phyloP scores from a whole-genome alignment of 1,140 invertebrate genomes.

The Cepaea nemoralis region DNA sequence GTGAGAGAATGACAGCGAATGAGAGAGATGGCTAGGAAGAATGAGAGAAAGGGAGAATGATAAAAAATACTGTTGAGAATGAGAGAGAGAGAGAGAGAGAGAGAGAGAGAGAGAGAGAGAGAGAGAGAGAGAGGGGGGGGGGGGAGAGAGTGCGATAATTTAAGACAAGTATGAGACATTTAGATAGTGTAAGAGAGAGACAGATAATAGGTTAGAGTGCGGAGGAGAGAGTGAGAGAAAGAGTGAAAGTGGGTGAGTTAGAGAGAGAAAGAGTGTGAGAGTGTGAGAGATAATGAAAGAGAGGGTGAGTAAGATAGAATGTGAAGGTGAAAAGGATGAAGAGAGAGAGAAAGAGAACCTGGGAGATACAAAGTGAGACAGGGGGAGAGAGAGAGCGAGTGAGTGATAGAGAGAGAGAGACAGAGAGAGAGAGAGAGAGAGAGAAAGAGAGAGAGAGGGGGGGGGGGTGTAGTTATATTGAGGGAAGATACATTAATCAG shows the following conservation, averaged over 20 bases:
- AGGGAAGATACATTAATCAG: too few species aligned
- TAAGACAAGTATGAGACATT: not conserved
- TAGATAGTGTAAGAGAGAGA: too few species aligned
- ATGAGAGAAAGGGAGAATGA: not conserved
- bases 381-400: not conserved
- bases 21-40: slow-evolving; percentile 9
- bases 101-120: not conserved
- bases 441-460: not conserved
- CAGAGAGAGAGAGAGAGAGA: too few species aligned
- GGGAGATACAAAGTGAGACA: too few species aligned
- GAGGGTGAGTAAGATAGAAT: not conserved
- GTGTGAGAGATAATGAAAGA: too few species aligned
- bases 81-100: too few species aligned
- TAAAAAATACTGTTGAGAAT: not conserved
- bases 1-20: not conserved
- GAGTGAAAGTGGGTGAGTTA: not conserved
- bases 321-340: not conserved
- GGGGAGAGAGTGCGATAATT: too few species aligned
- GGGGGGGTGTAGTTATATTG: too few species aligned
- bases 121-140: not conserved
- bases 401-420: not conserved
- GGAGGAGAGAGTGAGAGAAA: too few species aligned
- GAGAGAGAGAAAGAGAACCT: too few species aligned
- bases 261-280: not conserved
- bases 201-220: too few species aligned